phyloP scores from a whole-genome alignment of 2,888 invertebrate genomes.

The Rugalucina vietnamica region DNA sequence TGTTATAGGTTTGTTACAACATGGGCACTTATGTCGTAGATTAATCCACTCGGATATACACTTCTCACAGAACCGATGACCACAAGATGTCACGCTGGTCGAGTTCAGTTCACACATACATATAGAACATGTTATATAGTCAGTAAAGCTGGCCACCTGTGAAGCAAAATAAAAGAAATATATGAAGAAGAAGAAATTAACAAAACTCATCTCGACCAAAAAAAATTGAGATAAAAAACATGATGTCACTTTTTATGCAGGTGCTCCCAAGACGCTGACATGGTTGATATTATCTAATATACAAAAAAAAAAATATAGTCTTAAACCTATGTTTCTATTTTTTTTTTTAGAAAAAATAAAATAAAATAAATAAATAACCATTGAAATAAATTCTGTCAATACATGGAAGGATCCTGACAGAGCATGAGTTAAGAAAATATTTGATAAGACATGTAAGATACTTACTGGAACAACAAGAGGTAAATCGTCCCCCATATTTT shows the following conservation, averaged over 20 bases:
- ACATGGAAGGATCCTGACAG: not conserved
- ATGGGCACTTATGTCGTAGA: constrained; percentile 78
- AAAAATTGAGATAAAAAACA: too few relatives aligned
- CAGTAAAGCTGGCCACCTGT: constrained; percentile 71
- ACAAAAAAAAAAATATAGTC: too few relatives aligned
- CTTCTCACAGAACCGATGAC: constrained; percentile 79
- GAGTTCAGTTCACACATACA: constrained; percentile 76
- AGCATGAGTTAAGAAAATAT: not conserved
- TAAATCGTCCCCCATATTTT: constrained; percentile 30
- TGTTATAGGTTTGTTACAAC: constrained; percentile 74
- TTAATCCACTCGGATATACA: constrained; percentile 81
- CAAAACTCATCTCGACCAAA: too few relatives aligned
- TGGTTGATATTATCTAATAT: too few relatives aligned
- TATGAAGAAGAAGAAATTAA: too few relatives aligned
- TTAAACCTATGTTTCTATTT: too few relatives aligned
- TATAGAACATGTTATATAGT: constrained; percentile 79
- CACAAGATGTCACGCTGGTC: constrained; percentile 76
- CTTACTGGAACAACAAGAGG: constrained; percentile 46
- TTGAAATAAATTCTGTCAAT: too few relatives aligned
- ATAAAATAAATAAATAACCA: too few relatives aligned
- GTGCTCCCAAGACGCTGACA: too few relatives aligned
- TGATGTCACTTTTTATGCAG: too few relatives aligned
- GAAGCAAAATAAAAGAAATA: too few relatives aligned
- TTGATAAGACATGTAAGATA: not conserved
- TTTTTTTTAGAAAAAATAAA: too few relatives aligned